Conservation (phyloP, 2,888 invertebrate species). For the Heliconius ismenius region DNA sequence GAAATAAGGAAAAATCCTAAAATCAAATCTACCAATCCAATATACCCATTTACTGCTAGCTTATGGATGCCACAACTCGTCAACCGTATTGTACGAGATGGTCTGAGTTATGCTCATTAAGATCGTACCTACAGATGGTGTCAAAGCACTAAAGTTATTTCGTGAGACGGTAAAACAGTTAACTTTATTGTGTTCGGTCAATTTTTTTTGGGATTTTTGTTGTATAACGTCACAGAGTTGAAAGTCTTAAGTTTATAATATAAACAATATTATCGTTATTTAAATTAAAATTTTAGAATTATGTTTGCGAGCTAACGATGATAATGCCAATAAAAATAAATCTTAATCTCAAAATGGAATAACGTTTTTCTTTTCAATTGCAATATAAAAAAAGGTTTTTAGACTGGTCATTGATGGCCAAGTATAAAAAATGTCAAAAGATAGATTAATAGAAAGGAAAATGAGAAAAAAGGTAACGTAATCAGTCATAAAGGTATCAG, state of each 20-base stretch:
- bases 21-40: background rate
- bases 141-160: constrained; percentile 30
- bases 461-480: too few species aligned
- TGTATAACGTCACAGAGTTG: background rate
- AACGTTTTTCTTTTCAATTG: background rate
- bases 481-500: too few species aligned
- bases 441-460: background rate
- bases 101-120: constrained; percentile 32
- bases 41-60: too few species aligned
- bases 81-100: background rate
- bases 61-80: background rate
- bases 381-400: background rate
- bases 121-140: constrained; percentile 34
- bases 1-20: background rate
- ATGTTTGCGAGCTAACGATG: too few species aligned
- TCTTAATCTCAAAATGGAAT: too few species aligned
- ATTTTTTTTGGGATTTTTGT: background rate
- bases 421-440: background rate
- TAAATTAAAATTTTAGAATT: too few species aligned
- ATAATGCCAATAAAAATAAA: too few species aligned
- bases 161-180: constrained; percentile 16
- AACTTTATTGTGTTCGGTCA: constrained; percentile 2
- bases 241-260: background rate
- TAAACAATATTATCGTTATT: too few species aligned
- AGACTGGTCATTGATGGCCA: background rate